phyloP scores from a whole-genome alignment of 2,797 vertebrate genomes.

The Pterois miles region DNA sequence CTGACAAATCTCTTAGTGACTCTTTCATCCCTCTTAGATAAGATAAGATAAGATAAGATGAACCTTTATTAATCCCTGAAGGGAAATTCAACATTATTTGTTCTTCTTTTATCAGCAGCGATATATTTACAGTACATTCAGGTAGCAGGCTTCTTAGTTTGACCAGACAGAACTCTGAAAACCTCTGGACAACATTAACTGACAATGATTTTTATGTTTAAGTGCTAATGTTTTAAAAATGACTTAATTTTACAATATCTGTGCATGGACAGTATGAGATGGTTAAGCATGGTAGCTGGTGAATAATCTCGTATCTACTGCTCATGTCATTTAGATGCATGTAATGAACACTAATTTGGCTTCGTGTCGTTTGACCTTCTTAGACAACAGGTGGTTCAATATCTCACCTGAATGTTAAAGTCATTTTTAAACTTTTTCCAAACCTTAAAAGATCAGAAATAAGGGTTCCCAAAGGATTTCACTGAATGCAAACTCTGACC shows the following conservation, averaged over 20 bases:
- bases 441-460: background rate
- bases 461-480: background rate
- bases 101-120: slow-evolving; percentile 17
- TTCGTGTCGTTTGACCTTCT: background rate
- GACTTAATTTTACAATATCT: background rate
- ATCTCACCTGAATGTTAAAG: no score
- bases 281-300: background rate
- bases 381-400: background rate
- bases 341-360: background rate
- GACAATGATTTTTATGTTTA: background rate
- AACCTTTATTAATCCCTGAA: no score
- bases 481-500: background rate
- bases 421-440: background rate
- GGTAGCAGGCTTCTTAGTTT: background rate
- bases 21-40: background rate
- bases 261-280: background rate
- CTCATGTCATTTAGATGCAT: background rate
- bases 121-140: slow-evolving; percentile 5
- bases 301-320: background rate
- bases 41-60: no score
- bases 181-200: background rate
- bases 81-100: no score
- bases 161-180: no score
- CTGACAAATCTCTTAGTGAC: slow-evolving; percentile 4
- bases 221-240: background rate